Conservation (phyloP, 2,888 invertebrate genomes). For the Lasioglossum morio region DNA sequence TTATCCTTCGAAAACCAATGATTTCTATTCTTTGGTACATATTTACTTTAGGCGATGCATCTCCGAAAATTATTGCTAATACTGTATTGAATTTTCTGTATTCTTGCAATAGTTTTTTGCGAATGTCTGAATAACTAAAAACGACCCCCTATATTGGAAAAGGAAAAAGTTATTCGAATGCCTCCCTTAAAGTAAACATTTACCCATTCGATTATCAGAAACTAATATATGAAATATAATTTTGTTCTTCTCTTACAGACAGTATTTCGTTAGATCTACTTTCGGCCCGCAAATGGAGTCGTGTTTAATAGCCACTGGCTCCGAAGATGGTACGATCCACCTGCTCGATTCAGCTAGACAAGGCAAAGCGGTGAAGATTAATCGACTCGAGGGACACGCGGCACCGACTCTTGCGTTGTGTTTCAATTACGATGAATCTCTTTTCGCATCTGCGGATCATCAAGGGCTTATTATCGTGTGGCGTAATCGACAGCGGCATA, state of each 20-base stretch:
- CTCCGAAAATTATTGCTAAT: too few relatives aligned
- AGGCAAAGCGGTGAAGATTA: conserved; percentile 85
- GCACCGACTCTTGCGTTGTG: conserved; percentile 93
- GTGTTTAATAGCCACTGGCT: conserved; percentile 82
- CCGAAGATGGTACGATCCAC: conserved; percentile 82
- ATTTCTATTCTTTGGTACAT: too few relatives aligned
- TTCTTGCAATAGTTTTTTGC: too few relatives aligned
- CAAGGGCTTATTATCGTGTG: conserved; percentile 92
- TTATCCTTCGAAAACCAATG: conserved; percentile 11
- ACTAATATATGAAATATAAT: neutral
- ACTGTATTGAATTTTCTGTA: too few relatives aligned
- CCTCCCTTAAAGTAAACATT: too few relatives aligned
- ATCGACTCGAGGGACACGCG: conserved; percentile 91
- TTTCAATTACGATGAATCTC: conserved; percentile 95
- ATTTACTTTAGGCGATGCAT: too few relatives aligned
- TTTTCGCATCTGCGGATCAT: conserved; percentile 93
- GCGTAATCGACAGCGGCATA: conserved; percentile 83
- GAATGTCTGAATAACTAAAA: too few relatives aligned
- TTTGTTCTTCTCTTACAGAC: conserved; percentile 66
- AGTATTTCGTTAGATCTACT: conserved; percentile 88
- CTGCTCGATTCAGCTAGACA: conserved; percentile 83
- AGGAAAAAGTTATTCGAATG: too few relatives aligned
- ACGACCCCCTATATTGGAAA: too few relatives aligned
- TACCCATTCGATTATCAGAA: neutral
- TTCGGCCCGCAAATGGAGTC: conserved; percentile 90